Evolutionary conservation across 2,113 vertebrate species (phyloP).

Genomic region (Oostethus manadensis): DNA sequence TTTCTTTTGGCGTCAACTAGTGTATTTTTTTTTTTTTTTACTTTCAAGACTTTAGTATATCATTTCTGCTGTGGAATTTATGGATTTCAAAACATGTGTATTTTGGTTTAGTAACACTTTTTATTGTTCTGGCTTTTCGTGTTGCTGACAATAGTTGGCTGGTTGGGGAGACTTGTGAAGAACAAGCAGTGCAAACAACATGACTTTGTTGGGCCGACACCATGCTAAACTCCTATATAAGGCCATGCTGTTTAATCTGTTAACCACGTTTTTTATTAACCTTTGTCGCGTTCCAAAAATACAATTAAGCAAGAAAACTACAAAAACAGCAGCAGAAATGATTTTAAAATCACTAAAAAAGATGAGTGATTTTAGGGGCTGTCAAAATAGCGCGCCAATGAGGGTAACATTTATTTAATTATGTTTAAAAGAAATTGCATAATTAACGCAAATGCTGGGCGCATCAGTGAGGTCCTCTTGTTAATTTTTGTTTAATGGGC

Average conservation of each 20-base stretch:
- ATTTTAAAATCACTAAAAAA: too few relatives aligned
- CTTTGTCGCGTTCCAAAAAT: too few relatives aligned
- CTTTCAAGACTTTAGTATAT: slow-evolving; percentile 12
- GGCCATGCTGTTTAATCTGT: neutral
- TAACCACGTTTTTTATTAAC: neutral
- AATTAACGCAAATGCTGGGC: too few relatives aligned
- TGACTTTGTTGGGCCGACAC: neutral
- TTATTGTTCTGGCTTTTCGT: slow-evolving; percentile 25
- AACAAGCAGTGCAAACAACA: slow-evolving; percentile 11
- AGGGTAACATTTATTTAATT: too few relatives aligned
- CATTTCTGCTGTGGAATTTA: slow-evolving; percentile 28
- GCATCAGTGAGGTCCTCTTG: too few relatives aligned
- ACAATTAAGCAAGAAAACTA: too few relatives aligned
- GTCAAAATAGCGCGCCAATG: too few relatives aligned
- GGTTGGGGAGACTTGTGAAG: neutral
- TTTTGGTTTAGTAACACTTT: slow-evolving; percentile 20
- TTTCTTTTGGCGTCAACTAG: slow-evolving; percentile 32
- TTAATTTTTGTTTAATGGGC: too few relatives aligned
- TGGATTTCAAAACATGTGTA: slow-evolving; percentile 24
- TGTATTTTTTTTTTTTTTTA: slow-evolving; percentile 24
- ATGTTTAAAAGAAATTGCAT: too few relatives aligned
- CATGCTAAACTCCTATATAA: neutral
- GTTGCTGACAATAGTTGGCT: slow-evolving; percentile 18
- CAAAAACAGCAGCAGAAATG: too few relatives aligned
- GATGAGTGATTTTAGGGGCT: too few relatives aligned